A percentile compares a stretch with the other conserved stretches of the same genome.
Conservation (phyloP, 2,888 invertebrate species). For the Agrochola litura region DNA sequence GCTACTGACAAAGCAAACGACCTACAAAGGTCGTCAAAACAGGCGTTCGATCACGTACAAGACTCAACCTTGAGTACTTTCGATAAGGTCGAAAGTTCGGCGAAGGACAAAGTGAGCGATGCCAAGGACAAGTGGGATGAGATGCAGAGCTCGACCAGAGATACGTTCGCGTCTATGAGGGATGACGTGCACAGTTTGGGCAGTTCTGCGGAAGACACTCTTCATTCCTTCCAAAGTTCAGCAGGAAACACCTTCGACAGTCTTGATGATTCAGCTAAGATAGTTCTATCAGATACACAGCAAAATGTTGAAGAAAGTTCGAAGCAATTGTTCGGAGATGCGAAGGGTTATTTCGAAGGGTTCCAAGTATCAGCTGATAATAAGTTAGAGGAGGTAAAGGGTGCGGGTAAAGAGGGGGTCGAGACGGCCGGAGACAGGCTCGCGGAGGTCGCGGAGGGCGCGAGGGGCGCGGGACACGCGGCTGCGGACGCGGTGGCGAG, state of each 20-base stretch:
- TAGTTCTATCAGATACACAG: slow-evolving; percentile 75
- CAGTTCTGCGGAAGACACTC: slow-evolving; percentile 85
- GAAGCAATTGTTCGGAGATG: slow-evolving; percentile 82
- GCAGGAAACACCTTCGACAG: slow-evolving; percentile 88
- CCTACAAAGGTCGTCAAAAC: slow-evolving; percentile 80
- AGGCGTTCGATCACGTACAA: slow-evolving; percentile 84
- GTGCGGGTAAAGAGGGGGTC: slow-evolving; percentile 74
- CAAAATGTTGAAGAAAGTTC: slow-evolving; percentile 76
- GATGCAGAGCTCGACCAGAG: slow-evolving; percentile 85
- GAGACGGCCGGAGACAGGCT: slow-evolving; percentile 78
- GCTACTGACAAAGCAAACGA: slow-evolving; percentile 70
- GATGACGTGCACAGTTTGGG: slow-evolving; percentile 85
- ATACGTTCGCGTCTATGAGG: slow-evolving; percentile 84
- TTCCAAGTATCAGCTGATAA: slow-evolving; percentile 87
- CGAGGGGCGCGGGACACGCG: slow-evolving; percentile 72
- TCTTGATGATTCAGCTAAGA: slow-evolving; percentile 84
- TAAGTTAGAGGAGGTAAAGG: slow-evolving; percentile 84
- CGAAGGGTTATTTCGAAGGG: slow-evolving; percentile 84
- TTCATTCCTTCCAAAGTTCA: slow-evolving; percentile 88
- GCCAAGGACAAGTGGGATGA: slow-evolving; percentile 85
- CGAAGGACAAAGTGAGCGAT: slow-evolving; percentile 85
- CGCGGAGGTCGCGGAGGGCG: slow-evolving; percentile 73
- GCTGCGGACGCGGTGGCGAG: slow-evolving; percentile 75
- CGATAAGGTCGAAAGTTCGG: slow-evolving; percentile 87
- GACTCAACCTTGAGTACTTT: slow-evolving; percentile 87